Percentiles rank a stretch among this genome's conserved stretches.
phyloP scores from a whole-genome alignment of 2,888 invertebrate genomes.

The Phragmatobia fuliginosa region DNA sequence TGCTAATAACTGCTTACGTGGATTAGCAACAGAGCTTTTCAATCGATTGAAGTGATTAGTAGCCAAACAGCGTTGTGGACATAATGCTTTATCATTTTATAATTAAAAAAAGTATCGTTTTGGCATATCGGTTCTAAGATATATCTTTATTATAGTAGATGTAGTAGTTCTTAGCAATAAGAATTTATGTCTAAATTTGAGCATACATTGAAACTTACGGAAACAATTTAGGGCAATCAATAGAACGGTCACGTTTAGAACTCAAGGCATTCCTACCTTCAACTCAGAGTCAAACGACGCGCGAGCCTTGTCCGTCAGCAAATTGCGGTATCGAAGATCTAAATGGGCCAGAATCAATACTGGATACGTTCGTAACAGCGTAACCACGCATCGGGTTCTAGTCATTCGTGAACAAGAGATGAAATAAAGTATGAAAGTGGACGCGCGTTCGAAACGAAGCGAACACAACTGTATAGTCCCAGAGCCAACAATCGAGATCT shows the following conservation, averaged over 20 bases:
- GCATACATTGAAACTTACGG: constrained; percentile 51
- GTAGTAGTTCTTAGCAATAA: not conserved
- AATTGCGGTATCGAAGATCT: constrained; percentile 78
- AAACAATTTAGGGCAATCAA: constrained; percentile 68
- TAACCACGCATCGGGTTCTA: constrained; percentile 73
- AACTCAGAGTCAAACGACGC: constrained; percentile 67
- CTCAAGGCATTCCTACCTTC: constrained; percentile 70
- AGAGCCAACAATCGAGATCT: constrained; percentile 82
- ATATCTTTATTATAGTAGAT: no score
- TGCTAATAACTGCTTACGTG: constrained; percentile 21
- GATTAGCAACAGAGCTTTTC: constrained; percentile 34
- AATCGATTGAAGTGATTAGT: constrained; percentile 29
- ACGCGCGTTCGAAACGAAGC: constrained; percentile 53
- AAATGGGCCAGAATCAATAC: constrained; percentile 81
- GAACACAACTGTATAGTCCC: constrained; percentile 64
- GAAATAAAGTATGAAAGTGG: constrained; percentile 79
- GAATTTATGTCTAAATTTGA: constrained; percentile 29
- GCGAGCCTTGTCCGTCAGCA: constrained; percentile 75
- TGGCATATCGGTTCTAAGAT: constrained; percentile 23
- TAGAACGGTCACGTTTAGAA: constrained; percentile 54
- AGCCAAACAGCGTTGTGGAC: constrained; percentile 10
- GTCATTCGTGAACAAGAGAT: constrained; percentile 75
- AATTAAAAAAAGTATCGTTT: constrained; percentile 30
- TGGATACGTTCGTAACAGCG: constrained; percentile 69
- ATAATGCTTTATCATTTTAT: constrained; percentile 28